Evolutionary conservation across 30 jellyfish, hydroid and myxozoan genomes (phyloP).

Genomic region (Hydra vulgaris): DNA sequence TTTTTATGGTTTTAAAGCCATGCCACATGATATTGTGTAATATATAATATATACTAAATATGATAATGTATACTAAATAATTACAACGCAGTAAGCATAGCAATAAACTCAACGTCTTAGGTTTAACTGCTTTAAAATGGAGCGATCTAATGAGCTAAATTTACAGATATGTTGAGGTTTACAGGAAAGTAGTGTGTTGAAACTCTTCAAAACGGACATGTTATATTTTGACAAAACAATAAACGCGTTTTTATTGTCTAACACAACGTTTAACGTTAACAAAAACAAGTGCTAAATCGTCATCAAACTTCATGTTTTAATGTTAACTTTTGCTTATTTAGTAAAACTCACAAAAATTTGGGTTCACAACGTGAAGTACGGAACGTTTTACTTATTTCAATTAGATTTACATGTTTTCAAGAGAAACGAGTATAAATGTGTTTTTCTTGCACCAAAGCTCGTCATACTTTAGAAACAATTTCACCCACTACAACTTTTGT

Average conservation of each 20-base stretch:
- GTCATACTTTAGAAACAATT: not conserved
- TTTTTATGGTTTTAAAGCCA: too few relatives aligned
- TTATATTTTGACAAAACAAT: not conserved
- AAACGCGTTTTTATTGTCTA: not conserved
- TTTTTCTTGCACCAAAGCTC: not conserved
- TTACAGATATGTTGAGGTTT: too few relatives aligned
- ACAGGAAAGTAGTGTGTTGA: not conserved
- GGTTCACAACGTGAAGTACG: not conserved
- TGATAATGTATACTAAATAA: too few relatives aligned
- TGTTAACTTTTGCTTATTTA: not conserved
- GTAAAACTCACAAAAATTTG: not conserved
- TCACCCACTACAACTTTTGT: not conserved
- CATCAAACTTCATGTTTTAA: not conserved
- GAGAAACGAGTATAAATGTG: not conserved
- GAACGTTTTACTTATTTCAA: not conserved
- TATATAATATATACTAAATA: too few relatives aligned
- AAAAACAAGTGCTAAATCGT: not conserved
- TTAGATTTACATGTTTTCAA: not conserved
- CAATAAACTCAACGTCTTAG: too few relatives aligned
- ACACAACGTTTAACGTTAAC: not conserved
- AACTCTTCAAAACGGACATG: not conserved
- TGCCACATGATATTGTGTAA: too few relatives aligned
- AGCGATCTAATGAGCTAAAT: too few relatives aligned
- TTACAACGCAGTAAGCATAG: too few relatives aligned
- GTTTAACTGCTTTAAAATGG: too few relatives aligned